These are phyloP conservation scores for Paradoxurus hermaphroditus DNA, from an alignment of 2,113 vertebrate genomes.

Conservation along the genomic window DNA sequence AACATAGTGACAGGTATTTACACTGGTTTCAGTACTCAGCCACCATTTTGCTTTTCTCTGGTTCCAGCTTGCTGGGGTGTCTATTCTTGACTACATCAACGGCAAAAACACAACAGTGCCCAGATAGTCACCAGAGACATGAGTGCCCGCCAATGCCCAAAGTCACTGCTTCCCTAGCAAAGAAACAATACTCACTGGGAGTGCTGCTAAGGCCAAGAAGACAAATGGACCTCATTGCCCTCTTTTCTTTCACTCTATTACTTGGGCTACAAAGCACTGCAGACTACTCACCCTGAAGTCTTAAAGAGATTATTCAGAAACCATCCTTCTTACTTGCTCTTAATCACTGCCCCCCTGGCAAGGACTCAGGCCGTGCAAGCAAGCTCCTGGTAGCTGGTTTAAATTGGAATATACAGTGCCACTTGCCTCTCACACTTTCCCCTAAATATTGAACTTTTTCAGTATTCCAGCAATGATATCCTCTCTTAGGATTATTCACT, in stretches of 20 bases:
- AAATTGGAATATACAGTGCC: neutral
- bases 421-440: neutral
- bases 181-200: neutral
- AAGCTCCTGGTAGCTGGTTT: neutral
- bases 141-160: neutral
- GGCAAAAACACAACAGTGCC: neutral
- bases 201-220: neutral
- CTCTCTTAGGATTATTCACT: neutral
- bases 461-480: neutral
- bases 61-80: neutral
- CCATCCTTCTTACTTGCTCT: neutral
- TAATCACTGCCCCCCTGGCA: neutral
- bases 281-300: neutral
- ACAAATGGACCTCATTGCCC: neutral
- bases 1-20: neutral
- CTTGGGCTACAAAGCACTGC: neutral
- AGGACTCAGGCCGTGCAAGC: neutral
- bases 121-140: neutral
- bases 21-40: neutral
- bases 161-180: neutral
- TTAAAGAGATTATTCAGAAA: conserved; percentile 26
- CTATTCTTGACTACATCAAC: neutral
- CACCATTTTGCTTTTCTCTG: conserved; percentile 2
- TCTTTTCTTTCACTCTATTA: neutral
- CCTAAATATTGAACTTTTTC: neutral